These are phyloP conservation scores for Varecia variegata DNA, from an alignment of 2,797 vertebrate species.

Conservation along the genomic window DNA sequence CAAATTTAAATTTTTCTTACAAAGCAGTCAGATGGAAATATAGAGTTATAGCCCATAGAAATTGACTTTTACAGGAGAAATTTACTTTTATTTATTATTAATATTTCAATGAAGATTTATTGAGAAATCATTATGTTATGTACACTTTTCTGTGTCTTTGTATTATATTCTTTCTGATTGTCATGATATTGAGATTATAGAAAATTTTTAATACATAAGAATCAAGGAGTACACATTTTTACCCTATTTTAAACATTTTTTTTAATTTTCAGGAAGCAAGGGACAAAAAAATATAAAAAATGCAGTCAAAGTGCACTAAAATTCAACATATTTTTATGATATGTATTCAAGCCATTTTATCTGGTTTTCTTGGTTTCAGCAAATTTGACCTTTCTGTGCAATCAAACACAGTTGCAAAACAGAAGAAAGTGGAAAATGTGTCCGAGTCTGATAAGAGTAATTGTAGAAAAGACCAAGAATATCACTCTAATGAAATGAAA, in stretches of 20 bases:
- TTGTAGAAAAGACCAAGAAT: neutral
- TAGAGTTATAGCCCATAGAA: neutral
- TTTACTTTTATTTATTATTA: slow-evolving; percentile 33
- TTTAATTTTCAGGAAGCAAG: neutral
- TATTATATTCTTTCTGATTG: neutral
- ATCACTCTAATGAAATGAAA: neutral
- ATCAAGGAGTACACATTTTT: neutral
- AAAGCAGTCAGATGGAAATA: neutral
- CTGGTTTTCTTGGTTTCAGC: neutral
- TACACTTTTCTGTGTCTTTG: neutral
- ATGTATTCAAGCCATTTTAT: neutral
- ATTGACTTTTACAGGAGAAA: neutral
- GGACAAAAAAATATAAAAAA: neutral
- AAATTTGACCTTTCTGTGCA: neutral
- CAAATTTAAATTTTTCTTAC: slow-evolving; percentile 1
- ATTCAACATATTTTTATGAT: neutral
- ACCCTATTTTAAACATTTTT: neutral
- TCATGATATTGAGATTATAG: neutral
- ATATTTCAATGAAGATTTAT: slow-evolving; percentile 12
- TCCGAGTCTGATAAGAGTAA: neutral
- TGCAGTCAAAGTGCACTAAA: neutral
- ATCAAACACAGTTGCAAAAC: neutral
- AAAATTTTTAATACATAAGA: neutral
- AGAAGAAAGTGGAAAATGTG: neutral
- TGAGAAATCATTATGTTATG: neutral